Percentiles rank a stretch among this genome's conserved stretches.
These are phyloP conservation scores for Poecilia wingei DNA, from an alignment of 2,797 vertebrate genomes.

Conservation along the genomic window DNA sequence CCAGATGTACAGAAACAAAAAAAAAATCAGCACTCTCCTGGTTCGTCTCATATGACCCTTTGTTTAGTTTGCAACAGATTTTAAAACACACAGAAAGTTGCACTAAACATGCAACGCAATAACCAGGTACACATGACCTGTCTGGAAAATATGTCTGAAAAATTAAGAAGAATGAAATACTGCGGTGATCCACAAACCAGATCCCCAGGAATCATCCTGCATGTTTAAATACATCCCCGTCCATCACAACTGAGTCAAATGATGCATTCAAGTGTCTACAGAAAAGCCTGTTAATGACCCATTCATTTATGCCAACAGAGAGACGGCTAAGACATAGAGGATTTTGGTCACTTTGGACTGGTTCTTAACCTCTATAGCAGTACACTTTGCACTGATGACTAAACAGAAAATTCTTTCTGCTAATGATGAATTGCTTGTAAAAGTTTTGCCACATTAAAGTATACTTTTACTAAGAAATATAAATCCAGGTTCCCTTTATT, in stretches of 20 bases:
- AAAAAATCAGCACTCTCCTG: not conserved
- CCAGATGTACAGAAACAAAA: conserved; percentile 25
- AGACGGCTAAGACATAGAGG: not conserved
- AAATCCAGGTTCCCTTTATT: not conserved
- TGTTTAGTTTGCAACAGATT: not conserved
- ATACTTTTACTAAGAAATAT: not conserved
- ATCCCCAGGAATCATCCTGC: not conserved
- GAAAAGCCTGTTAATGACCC: not conserved
- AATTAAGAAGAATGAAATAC: not conserved
- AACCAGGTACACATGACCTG: not conserved
- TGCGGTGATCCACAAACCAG: not conserved
- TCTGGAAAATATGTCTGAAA: not conserved
- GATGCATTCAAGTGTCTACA: not conserved
- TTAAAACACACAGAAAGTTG: not conserved
- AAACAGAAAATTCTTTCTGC: not conserved
- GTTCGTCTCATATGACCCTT: not conserved
- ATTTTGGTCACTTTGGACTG: not conserved
- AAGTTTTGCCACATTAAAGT: not conserved
- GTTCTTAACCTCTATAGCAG: not conserved
- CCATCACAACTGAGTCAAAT: not conserved
- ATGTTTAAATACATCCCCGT: not conserved
- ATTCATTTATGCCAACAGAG: not conserved
- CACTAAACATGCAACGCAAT: not conserved
- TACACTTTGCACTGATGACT: not conserved
- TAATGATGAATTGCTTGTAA: not conserved